Percentiles rank a stretch among this genome's conserved stretches.
These are phyloP conservation scores for Lamellibrachia satsuma DNA, from an alignment of 2,888 invertebrate genomes.

Conservation along the genomic window DNA sequence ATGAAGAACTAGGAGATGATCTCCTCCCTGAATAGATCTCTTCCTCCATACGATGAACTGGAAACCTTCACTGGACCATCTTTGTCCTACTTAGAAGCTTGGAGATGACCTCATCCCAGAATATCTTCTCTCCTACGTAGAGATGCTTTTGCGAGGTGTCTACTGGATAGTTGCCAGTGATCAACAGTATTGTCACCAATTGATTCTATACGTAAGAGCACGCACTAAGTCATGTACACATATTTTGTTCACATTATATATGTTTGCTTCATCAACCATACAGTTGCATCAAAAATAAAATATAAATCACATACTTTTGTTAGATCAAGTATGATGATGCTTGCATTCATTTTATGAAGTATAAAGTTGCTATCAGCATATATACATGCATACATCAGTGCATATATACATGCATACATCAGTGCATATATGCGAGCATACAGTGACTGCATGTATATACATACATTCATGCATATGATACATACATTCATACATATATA, in stretches of 20 bases:
- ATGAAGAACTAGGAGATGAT: constrained; percentile 80
- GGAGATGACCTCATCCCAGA: not conserved
- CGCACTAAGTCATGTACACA: not conserved
- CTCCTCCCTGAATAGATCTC: constrained; percentile 74
- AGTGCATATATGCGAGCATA: not conserved
- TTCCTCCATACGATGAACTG: not conserved
- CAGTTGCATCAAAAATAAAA: not conserved
- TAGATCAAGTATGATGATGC: too few relatives aligned
- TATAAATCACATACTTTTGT: not conserved
- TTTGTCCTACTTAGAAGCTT: not conserved
- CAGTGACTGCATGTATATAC: too few relatives aligned
- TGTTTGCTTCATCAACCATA: not conserved
- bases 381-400: not conserved
- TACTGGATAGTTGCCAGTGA: not conserved
- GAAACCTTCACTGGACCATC: not conserved
- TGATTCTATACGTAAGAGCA: not conserved
- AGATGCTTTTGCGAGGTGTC: not conserved
- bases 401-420: not conserved
- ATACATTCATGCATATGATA: too few relatives aligned
- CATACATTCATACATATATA: too few relatives aligned
- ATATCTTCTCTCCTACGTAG: not conserved
- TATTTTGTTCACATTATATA: not conserved
- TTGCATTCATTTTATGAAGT: not conserved
- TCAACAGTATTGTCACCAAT: not conserved
- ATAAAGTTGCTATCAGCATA: not conserved